Conservation (phyloP, 2,797 vertebrate species). For the Avahi laniger region DNA sequence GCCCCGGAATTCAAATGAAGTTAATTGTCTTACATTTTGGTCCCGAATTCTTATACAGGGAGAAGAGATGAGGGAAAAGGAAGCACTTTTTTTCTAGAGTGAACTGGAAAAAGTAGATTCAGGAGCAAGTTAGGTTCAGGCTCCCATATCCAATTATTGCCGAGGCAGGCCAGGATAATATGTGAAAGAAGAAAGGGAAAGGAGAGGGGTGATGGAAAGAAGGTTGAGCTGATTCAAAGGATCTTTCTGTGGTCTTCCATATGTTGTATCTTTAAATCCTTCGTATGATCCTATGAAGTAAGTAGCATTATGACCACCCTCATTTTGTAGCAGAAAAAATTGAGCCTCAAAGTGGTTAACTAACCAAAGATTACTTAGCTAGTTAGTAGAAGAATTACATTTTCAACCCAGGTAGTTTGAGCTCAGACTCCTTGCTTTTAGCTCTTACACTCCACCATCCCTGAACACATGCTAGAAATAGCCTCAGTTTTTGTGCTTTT, state of each 20-base stretch:
- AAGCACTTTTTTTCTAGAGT: not conserved
- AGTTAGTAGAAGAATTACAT: not conserved
- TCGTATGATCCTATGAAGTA: not conserved
- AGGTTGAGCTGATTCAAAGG: not conserved
- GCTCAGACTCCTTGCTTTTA: not conserved
- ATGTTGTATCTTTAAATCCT: not conserved
- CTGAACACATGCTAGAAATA: not conserved
- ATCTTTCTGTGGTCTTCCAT: not conserved
- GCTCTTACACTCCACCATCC: not conserved
- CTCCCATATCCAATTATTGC: not conserved
- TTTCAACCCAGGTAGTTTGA: not conserved
- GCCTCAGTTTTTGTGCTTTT: not conserved
- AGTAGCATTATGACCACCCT: not conserved
- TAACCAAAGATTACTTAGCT: not conserved
- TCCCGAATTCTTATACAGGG: not conserved
- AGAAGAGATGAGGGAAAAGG: not conserved
- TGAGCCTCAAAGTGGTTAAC: not conserved
- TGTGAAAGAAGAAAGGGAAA: not conserved
- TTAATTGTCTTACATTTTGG: conserved; percentile 32
- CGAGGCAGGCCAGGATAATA: not conserved
- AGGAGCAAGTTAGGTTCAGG: not conserved
- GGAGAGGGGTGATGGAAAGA: not conserved
- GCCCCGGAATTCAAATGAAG: conserved; percentile 31
- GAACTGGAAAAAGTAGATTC: conserved; percentile 39
- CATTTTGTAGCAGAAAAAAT: not conserved